Base-by-base conservation (phyloP, 1,140 invertebrate genomes). In the Goniozus legneri region DNA sequence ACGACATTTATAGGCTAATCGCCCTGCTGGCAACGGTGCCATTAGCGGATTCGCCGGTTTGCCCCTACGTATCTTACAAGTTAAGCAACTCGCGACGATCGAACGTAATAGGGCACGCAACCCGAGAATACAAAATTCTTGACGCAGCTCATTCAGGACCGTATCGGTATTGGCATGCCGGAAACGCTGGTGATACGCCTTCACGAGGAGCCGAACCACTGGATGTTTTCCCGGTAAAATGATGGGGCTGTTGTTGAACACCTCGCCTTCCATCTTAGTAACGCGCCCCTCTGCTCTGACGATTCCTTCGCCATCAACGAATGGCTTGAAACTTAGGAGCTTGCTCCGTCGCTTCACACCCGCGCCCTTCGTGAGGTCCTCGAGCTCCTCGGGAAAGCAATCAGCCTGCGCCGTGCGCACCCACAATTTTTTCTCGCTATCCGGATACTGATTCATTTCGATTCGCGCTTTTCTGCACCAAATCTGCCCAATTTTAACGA, bases 1-100 rank as follows among this genome's bases (percentile, higher is more conserved):
- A 8, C 44, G 40, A 7, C 19, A 4, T n/a, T 41, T 24, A 15
- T 54, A 27, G 1, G 18, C 32, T 14, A 65, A 37, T 16, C 58
- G 20, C 8, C 34, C 36, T 18, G 33, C 35, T 3, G 67, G 68
- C 12, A 73, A 37, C 16, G 62, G 36, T 7, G 56, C 64, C 64
- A 69, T 71, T 8, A 60, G 8, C 32, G 62, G 64, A 2, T 39
- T 15, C 16, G 35, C 33, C 15, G 52, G 45, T 12, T 31, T 31
- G 13, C 42, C 33, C 15, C 48, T 16, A n/a, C 52, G 49, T 24
- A 48, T 52, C 3, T 38, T 35, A 48, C 65, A 70, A 18, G 35
- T 55, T 0, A 60, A 36, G 21, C 63, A 65, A 10, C 35, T 30
- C 7, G 12, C n/a, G 0, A 47, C 14, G n/a, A 41, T 20, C 8